A percentile compares a stretch with the other conserved stretches of the same genome.
Conservation (phyloP, 2,113 vertebrate species). For the Tachysurus vachellii region DNA sequence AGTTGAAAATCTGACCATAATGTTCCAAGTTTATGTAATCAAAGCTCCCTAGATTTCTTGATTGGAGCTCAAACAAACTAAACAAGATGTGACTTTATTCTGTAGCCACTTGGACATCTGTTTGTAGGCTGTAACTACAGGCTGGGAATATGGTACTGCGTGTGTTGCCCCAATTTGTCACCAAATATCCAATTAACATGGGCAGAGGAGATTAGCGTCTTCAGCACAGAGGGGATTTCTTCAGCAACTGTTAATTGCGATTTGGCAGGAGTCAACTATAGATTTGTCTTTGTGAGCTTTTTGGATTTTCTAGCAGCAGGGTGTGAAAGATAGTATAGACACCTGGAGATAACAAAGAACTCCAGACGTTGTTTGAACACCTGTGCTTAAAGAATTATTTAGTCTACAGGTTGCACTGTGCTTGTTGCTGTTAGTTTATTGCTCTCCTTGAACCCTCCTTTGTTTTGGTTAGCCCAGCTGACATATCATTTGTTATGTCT, state of each 20-base stretch:
- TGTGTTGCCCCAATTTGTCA: constrained; percentile 58
- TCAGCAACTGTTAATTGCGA: constrained; percentile 43
- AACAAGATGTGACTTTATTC: constrained; percentile 39
- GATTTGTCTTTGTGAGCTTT: constrained; percentile 48
- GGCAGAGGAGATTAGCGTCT: constrained; percentile 60
- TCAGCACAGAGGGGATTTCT: constrained; percentile 52
- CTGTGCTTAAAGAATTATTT: neutral
- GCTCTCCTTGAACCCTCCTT: constrained; percentile 14
- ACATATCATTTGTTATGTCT: neutral
- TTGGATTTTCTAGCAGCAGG: constrained; percentile 47
- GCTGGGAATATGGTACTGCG: constrained; percentile 45
- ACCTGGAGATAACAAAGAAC: constrained; percentile 10
- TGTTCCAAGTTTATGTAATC: constrained; percentile 20
- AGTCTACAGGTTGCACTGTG: neutral
- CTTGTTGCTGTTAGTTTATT: neutral
- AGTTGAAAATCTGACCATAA: constrained; percentile 6
- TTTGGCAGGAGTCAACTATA: constrained; percentile 58
- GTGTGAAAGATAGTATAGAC: constrained; percentile 38
- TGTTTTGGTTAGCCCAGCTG: neutral
- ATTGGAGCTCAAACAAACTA: constrained; percentile 20
- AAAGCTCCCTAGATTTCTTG: constrained; percentile 36
- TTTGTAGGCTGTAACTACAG: constrained; percentile 27
- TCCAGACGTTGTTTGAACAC: constrained; percentile 3
- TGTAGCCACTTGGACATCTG: constrained; percentile 42
- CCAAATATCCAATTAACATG: constrained; percentile 66